Base-by-base conservation (phyloP, 2,888 invertebrate genomes). In the Brachyopa scutellaris region DNA sequence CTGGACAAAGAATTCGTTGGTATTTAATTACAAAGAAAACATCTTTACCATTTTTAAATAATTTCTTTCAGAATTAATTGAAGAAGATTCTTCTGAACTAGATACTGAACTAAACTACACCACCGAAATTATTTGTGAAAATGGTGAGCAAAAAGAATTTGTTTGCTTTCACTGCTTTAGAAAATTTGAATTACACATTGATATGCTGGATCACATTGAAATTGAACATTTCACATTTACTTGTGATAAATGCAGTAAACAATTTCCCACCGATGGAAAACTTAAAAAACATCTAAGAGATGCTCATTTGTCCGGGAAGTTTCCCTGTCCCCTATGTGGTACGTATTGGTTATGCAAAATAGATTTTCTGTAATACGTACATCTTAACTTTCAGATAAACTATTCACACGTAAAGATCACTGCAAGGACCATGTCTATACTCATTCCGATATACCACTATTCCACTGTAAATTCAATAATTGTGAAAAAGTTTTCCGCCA, bases 211-310 rank as follows among this genome's bases (percentile, higher is more conserved):
- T 1, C 76, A 77, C 47, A 72, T 82, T 33, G 77, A 82, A 70
- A 13, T 15, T 11, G 61, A 64, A 38, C 82, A 82, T 29, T 82
- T 77, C 26, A 47, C 13, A 59, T 69, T 42, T 49, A n/a, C 7
- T 9, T 82, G 82, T 55, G 47, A 66, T 8, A 82, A 66, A 42
- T 82, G 82, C 19, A 61, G 55, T 7, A 82, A 77, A 40, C 38
- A 53, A 6, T 82, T 77, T 70, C 82, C 82, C 82, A 77, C 77
- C 82, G 77, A 66, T 19, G 66, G 73, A 47, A 47, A 61, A 33
- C 61, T 77, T 2, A 82, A 55, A 13, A 76, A 77, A 53, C 82
- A 82, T 38, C 33, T 49, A 29, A 51, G 40, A n/a, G 61, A 66
- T 11, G 70, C 77, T 40, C 82, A 82, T 15, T 66, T 82, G 29